A percentile compares a stretch with the other conserved stretches of the same genome.
Evolutionary conservation across 2,888 invertebrate genomes (phyloP).

Genomic region (Lasioglossum morio): DNA sequence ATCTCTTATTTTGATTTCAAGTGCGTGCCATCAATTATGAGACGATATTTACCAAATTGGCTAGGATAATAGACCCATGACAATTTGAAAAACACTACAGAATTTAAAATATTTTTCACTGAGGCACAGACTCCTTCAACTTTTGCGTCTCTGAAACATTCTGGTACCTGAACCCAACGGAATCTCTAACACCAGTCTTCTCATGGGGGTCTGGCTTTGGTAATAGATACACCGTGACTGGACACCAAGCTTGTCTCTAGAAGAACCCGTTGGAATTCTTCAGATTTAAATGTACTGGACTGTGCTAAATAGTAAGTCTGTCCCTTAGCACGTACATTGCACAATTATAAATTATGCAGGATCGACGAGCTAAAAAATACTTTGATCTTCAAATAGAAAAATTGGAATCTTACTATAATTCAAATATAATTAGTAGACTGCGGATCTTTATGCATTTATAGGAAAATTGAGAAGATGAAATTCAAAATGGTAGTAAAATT

Average conservation of each 20-base stretch:
- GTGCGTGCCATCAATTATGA: too few species aligned
- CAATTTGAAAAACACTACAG: background rate
- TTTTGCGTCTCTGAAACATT: slow-evolving; percentile 19
- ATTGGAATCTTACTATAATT: background rate
- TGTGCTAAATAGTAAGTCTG: background rate
- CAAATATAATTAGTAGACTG: too few species aligned
- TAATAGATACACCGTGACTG: slow-evolving; percentile 41
- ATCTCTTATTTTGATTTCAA: too few species aligned
- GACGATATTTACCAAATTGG: too few species aligned
- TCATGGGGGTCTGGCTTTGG: background rate
- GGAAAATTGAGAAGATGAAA: too few species aligned
- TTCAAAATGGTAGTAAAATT: too few species aligned
- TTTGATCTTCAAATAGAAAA: too few species aligned
- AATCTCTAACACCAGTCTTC: slow-evolving; percentile 9
- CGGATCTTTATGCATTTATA: too few species aligned
- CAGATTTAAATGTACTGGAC: slow-evolving; percentile 11
- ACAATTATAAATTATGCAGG: background rate
- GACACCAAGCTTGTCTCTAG: background rate
- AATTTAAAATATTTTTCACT: background rate
- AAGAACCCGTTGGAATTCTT: slow-evolving; percentile 2
- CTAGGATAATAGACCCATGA: too few species aligned
- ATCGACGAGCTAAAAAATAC: too few species aligned
- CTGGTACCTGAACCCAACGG: background rate
- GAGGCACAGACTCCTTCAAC: background rate
- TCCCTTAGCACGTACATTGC: background rate